Percentiles rank a stretch among this genome's conserved stretches.
These are phyloP conservation scores for Cheiracanthium punctorium DNA, from an alignment of 2,888 invertebrate genomes.

Conservation along the genomic window DNA sequence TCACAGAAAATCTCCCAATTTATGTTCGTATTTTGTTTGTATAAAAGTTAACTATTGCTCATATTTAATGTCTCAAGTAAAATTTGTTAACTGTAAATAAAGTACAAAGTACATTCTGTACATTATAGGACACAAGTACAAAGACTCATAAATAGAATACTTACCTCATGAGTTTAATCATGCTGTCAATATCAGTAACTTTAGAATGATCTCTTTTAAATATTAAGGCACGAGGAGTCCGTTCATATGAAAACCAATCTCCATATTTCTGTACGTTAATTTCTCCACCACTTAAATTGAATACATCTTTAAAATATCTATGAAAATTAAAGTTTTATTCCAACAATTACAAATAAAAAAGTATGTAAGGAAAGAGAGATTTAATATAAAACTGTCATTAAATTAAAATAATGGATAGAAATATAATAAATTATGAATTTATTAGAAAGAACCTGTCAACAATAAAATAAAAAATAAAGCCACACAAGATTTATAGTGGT, in stretches of 20 bases:
- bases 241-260: constrained; percentile 81
- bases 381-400: no score
- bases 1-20: no score
- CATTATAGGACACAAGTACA: background rate
- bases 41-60: no score
- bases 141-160: no score
- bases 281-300: constrained; percentile 81
- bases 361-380: no score
- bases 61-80: background rate
- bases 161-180: constrained; percentile 80
- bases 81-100: background rate
- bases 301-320: constrained; percentile 81
- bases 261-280: constrained; percentile 79
- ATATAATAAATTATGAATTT: no score
- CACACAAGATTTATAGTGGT: no score
- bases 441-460: no score
- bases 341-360: no score
- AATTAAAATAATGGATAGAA: no score
- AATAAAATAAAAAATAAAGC: background rate
- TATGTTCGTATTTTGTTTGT: no score
- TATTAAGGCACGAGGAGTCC: constrained; percentile 82
- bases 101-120: background rate
- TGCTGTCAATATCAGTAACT: constrained; percentile 80
- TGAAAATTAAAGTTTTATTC: no score
- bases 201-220: constrained; percentile 80